Conservation (phyloP, 2,113 vertebrate genomes). For the Semicossyphus pulcher region DNA sequence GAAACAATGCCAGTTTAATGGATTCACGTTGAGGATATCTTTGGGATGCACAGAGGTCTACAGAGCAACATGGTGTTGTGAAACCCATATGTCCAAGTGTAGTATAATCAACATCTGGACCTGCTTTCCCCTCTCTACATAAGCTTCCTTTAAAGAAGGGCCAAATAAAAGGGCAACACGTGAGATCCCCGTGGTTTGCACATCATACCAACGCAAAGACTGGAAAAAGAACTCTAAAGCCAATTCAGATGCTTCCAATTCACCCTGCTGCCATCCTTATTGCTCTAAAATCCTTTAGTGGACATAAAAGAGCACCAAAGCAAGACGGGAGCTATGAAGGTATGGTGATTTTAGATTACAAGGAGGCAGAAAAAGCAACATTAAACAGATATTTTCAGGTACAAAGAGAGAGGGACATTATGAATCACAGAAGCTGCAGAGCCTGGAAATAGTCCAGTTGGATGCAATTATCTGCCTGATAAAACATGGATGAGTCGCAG, state of each 20-base stretch:
- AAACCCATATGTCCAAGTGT: slow-evolving; percentile 69
- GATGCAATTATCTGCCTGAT: slow-evolving; percentile 53
- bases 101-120: slow-evolving; percentile 78
- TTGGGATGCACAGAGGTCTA: neutral
- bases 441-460: slow-evolving; percentile 41
- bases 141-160: slow-evolving; percentile 77
- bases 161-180: slow-evolving; percentile 77
- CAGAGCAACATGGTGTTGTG: slow-evolving; percentile 23
- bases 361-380: neutral
- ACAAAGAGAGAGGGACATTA: neutral
- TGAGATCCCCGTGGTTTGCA: slow-evolving; percentile 68
- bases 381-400: neutral
- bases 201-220: slow-evolving; percentile 60
- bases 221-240: slow-evolving; percentile 52
- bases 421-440: neutral
- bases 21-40: slow-evolving; percentile 8
- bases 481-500: slow-evolving; percentile 54
- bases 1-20: slow-evolving; percentile 18
- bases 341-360: slow-evolving; percentile 10
- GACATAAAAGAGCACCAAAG: slow-evolving; percentile 19
- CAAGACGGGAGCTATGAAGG: slow-evolving; percentile 9
- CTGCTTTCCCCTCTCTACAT: slow-evolving; percentile 69
- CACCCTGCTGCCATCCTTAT: slow-evolving; percentile 48
- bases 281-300: slow-evolving; percentile 40
- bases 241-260: slow-evolving; percentile 75